Percentiles rank a stretch among this genome's conserved stretches.
These are phyloP conservation scores for Corydoras sp. DNA, from an alignment of 2,113 vertebrate species.

Conservation along the genomic window DNA sequence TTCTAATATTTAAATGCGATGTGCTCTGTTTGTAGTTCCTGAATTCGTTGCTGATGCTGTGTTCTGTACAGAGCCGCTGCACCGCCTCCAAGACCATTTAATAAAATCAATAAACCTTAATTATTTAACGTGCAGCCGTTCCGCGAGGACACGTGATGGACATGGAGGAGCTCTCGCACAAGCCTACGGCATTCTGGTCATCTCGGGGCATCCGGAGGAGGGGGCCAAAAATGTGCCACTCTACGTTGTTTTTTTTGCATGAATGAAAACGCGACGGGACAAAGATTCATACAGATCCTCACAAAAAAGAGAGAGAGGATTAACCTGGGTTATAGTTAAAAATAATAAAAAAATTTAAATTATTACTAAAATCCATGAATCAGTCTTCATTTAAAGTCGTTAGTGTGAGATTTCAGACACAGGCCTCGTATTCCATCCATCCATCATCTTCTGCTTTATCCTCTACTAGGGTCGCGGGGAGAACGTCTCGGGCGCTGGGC, in stretches of 20 bases:
- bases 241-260: background rate
- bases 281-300: no score
- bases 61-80: constrained; percentile 12
- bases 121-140: constrained; percentile 48
- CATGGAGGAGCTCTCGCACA: constrained; percentile 16
- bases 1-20: background rate
- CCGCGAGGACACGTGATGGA: constrained; percentile 33
- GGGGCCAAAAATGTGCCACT: constrained; percentile 15
- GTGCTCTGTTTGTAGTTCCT: background rate
- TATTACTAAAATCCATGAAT: no score
- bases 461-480: no score
- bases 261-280: background rate
- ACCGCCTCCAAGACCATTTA: constrained; percentile 43
- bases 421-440: no score
- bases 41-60: no score
- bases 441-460: no score
- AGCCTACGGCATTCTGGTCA: constrained; percentile 13
- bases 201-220: constrained; percentile 1
- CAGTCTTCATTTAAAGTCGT: no score
- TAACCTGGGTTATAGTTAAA: no score
- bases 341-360: no score
- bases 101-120: constrained; percentile 54
- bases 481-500: no score
- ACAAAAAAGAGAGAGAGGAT: no score
- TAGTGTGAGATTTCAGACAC: no score